Conservation (phyloP, 2,888 invertebrate genomes). For the Apodemia zela region DNA sequence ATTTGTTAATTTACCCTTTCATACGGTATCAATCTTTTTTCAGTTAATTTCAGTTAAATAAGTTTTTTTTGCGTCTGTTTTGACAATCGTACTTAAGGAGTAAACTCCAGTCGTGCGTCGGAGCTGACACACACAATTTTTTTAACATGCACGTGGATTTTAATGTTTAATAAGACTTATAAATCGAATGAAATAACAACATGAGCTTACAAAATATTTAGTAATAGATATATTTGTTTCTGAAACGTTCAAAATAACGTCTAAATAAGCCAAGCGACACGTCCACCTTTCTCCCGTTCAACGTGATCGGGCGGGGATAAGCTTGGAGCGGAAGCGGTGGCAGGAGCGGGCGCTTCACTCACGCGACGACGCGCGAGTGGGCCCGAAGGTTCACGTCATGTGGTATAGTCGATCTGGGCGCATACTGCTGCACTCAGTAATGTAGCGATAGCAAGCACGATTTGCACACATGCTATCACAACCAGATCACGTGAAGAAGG, state of each 20-base stretch:
- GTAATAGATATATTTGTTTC: background rate
- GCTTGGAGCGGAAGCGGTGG: conserved; percentile 46
- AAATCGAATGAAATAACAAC: too few species aligned
- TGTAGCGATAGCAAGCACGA: conserved; percentile 69
- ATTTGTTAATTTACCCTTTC: too few species aligned
- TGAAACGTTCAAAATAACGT: conserved; percentile 24
- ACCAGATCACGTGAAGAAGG: conserved; percentile 66
- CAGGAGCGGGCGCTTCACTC: conserved; percentile 55
- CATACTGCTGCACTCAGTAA: conserved; percentile 74
- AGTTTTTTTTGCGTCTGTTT: too few species aligned
- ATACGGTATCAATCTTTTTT: too few species aligned
- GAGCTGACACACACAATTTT: too few species aligned
- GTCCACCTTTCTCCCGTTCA: conserved; percentile 69
- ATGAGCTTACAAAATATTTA: too few species aligned
- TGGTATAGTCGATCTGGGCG: conserved; percentile 74
- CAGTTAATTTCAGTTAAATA: too few species aligned
- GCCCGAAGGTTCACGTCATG: conserved; percentile 69
- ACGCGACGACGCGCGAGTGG: conserved; percentile 60
- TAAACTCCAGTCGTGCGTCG: too few species aligned
- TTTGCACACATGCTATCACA: conserved; percentile 74
- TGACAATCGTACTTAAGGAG: too few species aligned
- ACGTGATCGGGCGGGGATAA: conserved; percentile 47
- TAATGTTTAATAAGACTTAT: too few species aligned
- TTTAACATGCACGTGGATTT: too few species aligned
- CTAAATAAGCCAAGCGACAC: conserved; percentile 82